Conservation (phyloP, 2,888 invertebrate species). For the Euspilapteryx auroguttella region DNA sequence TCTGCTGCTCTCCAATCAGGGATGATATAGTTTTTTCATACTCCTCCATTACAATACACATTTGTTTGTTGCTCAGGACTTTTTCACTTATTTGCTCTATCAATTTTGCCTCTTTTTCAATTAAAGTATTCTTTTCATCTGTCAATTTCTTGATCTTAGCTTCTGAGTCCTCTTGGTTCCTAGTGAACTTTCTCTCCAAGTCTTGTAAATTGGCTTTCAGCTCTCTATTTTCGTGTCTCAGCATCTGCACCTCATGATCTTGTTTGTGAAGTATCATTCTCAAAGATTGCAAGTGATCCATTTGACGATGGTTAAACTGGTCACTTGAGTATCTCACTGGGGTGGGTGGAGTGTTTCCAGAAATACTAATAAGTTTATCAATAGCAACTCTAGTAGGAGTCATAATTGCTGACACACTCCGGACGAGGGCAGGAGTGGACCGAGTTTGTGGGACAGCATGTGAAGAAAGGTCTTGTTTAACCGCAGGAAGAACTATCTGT, state of each 20-base stretch:
- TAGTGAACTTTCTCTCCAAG: conserved; percentile 24
- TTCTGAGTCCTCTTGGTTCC: conserved; percentile 26
- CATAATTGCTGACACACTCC: conserved; percentile 45
- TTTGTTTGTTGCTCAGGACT: conserved; percentile 37
- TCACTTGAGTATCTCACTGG: conserved; percentile 19
- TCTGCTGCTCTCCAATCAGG: conserved; percentile 71
- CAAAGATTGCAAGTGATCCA: conserved; percentile 31
- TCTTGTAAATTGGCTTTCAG: conserved; percentile 32
- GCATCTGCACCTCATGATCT: conserved; percentile 34
- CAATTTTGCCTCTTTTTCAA: conserved; percentile 28
- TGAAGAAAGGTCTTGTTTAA: conserved; percentile 24
- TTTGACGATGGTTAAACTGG: conserved; percentile 20
- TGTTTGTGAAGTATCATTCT: conserved; percentile 37
- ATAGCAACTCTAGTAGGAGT: conserved; percentile 38
- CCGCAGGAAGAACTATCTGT: conserved; percentile 42
- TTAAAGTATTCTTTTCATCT: conserved; percentile 25
- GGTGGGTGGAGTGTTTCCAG: conserved; percentile 35
- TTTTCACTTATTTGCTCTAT: conserved; percentile 35
- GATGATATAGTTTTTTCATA: conserved; percentile 79
- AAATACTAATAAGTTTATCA: conserved; percentile 38
- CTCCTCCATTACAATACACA: conserved; percentile 73
- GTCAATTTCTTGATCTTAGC: conserved; percentile 30
- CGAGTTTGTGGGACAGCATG: conserved; percentile 10
- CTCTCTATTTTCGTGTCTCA: conserved; percentile 39
- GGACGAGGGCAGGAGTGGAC: conserved; percentile 29